Conservation (phyloP, 1,140 invertebrate genomes). For the Drosophila ambigua region DNA sequence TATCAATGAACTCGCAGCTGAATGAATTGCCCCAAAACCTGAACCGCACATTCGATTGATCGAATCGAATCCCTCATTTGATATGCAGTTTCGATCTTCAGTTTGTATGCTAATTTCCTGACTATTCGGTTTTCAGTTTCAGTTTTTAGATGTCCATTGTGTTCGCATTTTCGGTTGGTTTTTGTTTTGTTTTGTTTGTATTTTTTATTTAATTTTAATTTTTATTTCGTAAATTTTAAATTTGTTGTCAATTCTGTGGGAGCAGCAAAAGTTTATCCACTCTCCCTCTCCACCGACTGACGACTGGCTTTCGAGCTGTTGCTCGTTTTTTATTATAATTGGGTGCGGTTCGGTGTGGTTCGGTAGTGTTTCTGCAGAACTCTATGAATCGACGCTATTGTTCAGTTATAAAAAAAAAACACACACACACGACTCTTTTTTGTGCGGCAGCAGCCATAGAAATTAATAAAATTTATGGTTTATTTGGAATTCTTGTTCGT, state of each 20-base stretch:
- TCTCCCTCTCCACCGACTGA: slow-evolving; percentile 34
- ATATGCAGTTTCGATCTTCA: slow-evolving; percentile 61
- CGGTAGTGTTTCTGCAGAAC: slow-evolving; percentile 71
- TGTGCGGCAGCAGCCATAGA: slow-evolving; percentile 58
- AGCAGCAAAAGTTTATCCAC: slow-evolving; percentile 68
- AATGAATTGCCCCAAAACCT: slow-evolving; percentile 64
- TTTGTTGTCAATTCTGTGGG: slow-evolving; percentile 81
- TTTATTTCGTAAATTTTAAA: slow-evolving; percentile 81
- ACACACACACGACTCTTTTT: slow-evolving; percentile 30
- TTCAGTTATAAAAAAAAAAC: slow-evolving; percentile 39
- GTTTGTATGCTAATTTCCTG: slow-evolving; percentile 71
- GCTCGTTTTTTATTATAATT: slow-evolving; percentile 60
- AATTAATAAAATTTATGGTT: slow-evolving; percentile 81
- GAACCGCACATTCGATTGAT: slow-evolving; percentile 5
- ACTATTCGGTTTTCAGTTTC: slow-evolving; percentile 36
- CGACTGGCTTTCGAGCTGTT: neutral
- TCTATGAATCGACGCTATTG: slow-evolving; percentile 69
- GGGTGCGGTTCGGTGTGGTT: slow-evolving; percentile 60
- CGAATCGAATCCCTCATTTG: slow-evolving; percentile 53
- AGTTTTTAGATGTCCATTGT: slow-evolving; percentile 38
- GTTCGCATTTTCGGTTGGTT: slow-evolving; percentile 49
- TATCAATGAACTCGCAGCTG: slow-evolving; percentile 74
- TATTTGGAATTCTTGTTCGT: slow-evolving; percentile 67
- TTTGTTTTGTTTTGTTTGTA: slow-evolving; percentile 30
- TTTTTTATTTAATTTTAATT: slow-evolving; percentile 81